These are phyloP conservation scores for Bucorvus abyssinicus DNA, from an alignment of 2,797 vertebrate genomes.

Conservation along the genomic window DNA sequence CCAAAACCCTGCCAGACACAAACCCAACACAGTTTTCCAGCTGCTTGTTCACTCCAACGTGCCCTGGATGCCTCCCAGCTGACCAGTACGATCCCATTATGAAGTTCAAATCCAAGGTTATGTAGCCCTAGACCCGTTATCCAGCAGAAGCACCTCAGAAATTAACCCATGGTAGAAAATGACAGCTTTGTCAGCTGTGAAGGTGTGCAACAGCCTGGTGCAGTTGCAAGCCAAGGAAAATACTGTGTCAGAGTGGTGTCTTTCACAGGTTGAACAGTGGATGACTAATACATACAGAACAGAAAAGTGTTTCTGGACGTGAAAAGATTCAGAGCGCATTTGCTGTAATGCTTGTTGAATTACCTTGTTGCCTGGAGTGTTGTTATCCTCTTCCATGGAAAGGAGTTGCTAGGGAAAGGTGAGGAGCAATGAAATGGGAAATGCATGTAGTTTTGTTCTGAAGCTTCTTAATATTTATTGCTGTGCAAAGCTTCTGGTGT, in stretches of 20 bases:
- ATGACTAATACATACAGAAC: not conserved
- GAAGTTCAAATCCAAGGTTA: not conserved
- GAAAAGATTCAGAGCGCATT: not conserved
- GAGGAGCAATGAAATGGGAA: not conserved
- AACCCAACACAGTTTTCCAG: not conserved
- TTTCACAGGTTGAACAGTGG: not conserved
- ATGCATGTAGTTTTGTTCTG: not conserved
- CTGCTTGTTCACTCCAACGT: not conserved
- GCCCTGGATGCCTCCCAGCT: not conserved
- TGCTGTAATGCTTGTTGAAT: not conserved
- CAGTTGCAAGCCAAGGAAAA: not conserved
- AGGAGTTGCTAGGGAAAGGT: not conserved
- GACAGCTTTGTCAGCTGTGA: not conserved
- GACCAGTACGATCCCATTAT: not conserved
- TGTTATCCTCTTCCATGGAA: not conserved
- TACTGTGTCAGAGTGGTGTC: not conserved
- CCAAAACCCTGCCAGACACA: too few relatives aligned
- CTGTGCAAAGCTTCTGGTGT: not conserved
- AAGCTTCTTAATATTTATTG: not conserved
- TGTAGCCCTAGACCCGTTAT: not conserved
- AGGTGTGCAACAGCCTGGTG: not conserved
- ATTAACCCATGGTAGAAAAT: not conserved
- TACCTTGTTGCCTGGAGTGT: not conserved
- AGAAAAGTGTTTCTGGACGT: not conserved
- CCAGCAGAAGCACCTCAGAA: not conserved